Conservation (phyloP, 2,888 invertebrate species). For the Limenitis camilla region DNA sequence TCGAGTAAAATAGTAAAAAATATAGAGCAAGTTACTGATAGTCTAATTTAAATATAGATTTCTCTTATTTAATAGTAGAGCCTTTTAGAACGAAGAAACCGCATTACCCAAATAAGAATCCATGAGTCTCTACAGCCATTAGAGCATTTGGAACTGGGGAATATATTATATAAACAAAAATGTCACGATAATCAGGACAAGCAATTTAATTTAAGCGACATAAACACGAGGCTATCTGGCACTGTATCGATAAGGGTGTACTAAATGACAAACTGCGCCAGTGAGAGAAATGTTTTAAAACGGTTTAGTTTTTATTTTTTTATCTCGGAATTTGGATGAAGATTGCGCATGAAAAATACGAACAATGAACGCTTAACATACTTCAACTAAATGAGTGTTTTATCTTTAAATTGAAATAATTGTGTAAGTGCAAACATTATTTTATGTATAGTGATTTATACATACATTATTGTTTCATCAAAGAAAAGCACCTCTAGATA, state of each 20-base stretch:
- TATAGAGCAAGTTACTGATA: too few species aligned
- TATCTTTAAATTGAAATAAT: conserved; percentile 8
- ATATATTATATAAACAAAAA: conserved; percentile 45
- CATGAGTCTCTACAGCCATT: too few species aligned
- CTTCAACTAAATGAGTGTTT: conserved; percentile 3
- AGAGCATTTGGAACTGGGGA: too few species aligned
- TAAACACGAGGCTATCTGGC: conserved; percentile 66
- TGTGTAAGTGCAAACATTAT: conserved; percentile 1
- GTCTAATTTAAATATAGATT: too few species aligned
- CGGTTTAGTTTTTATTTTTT: conserved; percentile 61
- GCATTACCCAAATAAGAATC: too few species aligned
- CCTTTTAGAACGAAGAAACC: too few species aligned
- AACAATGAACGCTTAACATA: conserved; percentile 47
- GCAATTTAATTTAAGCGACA: conserved; percentile 70
- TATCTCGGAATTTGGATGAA: conserved; percentile 51
- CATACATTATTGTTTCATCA: too few species aligned
- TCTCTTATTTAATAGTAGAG: too few species aligned
- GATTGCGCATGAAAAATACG: conserved; percentile 56
- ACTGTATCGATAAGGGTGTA: conserved; percentile 67
- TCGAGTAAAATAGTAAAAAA: too few species aligned
- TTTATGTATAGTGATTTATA: background rate
- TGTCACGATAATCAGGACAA: conserved; percentile 65
- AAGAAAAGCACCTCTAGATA: too few species aligned
- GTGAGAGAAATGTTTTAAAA: conserved; percentile 62
- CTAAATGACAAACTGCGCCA: conserved; percentile 68